A percentile compares a stretch with the other conserved stretches of the same genome.
Evolutionary conservation across 2,797 vertebrate genomes (phyloP).

Genomic region (Paedocypris micromegethes): DNA sequence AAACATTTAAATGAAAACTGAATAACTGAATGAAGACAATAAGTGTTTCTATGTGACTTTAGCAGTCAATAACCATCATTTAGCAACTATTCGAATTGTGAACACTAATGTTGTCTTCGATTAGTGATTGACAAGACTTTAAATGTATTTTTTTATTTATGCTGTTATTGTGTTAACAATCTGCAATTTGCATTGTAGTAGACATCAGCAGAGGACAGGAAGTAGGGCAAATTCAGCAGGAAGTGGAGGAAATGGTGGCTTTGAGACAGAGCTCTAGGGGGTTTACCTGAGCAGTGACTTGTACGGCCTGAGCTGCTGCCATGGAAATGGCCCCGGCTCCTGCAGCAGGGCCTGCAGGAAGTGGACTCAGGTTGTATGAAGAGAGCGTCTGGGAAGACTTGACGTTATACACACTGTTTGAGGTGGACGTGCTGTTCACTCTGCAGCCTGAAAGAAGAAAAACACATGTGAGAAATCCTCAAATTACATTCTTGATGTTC

Average conservation of each 20-base stretch:
- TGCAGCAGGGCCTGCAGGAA: constrained; percentile 83
- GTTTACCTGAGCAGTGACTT: constrained; percentile 91
- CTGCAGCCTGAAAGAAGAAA: constrained; percentile 77
- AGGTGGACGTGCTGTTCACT: constrained; percentile 85
- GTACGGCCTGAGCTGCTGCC: constrained; percentile 97
- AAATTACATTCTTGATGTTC: not conserved
- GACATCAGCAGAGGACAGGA: no score
- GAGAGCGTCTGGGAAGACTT: constrained; percentile 88
- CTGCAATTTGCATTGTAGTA: no score
- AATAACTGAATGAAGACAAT: no score
- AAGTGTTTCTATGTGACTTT: no score
- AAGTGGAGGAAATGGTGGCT: constrained; percentile 8
- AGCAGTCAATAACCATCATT: no score
- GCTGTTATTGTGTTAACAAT: no score
- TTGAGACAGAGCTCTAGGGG: not conserved
- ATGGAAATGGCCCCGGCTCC: constrained; percentile 91
- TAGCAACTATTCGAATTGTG: no score
- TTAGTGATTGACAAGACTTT: no score
- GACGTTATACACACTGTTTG: constrained; percentile 86
- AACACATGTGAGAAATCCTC: constrained; percentile 5
- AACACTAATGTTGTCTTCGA: no score
- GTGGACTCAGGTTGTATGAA: constrained; percentile 89
- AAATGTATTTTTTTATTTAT: no score
- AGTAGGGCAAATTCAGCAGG: not conserved
- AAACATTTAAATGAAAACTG: no score